Evolutionary conservation across 2,888 invertebrate genomes (phyloP).

Genomic region (Ormyrus labotus): DNA sequence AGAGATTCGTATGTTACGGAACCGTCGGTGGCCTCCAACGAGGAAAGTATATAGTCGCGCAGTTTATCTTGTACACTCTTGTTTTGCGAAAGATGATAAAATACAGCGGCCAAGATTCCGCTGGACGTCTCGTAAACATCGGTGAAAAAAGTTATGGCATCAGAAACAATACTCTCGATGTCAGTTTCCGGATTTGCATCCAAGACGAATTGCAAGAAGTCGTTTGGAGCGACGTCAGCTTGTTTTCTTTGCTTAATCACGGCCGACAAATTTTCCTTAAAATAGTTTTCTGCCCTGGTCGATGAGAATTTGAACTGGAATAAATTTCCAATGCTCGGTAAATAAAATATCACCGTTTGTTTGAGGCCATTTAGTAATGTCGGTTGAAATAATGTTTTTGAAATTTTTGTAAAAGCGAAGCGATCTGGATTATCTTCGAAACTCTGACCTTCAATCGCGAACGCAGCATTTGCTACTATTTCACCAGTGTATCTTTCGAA

Average conservation of each 20-base stretch:
- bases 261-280: slow-evolving; percentile 60
- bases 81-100: slow-evolving; percentile 76
- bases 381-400: slow-evolving; percentile 61
- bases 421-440: slow-evolving; percentile 60
- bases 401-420: slow-evolving; percentile 54
- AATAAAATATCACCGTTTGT: slow-evolving; percentile 47
- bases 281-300: slow-evolving; percentile 60
- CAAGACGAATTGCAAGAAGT: slow-evolving; percentile 77
- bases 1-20: slow-evolving; percentile 76
- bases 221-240: slow-evolving; percentile 68
- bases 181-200: slow-evolving; percentile 66
- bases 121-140: slow-evolving; percentile 79
- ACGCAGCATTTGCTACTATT: slow-evolving; percentile 62
- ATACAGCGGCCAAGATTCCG: slow-evolving; percentile 69
- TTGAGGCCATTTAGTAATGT: slow-evolving; percentile 50
- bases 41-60: slow-evolving; percentile 73
- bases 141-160: slow-evolving; percentile 77
- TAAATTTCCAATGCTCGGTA: slow-evolving; percentile 55
- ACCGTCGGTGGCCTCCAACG: slow-evolving; percentile 69
- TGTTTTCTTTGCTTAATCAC: slow-evolving; percentile 61
- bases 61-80: slow-evolving; percentile 76
- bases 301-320: slow-evolving; percentile 57
- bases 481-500: slow-evolving; percentile 64
- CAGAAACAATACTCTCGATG: slow-evolving; percentile 71
- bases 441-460: slow-evolving; percentile 65